Conservation (phyloP, 2,113 vertebrate species). For the Fulica atra region DNA sequence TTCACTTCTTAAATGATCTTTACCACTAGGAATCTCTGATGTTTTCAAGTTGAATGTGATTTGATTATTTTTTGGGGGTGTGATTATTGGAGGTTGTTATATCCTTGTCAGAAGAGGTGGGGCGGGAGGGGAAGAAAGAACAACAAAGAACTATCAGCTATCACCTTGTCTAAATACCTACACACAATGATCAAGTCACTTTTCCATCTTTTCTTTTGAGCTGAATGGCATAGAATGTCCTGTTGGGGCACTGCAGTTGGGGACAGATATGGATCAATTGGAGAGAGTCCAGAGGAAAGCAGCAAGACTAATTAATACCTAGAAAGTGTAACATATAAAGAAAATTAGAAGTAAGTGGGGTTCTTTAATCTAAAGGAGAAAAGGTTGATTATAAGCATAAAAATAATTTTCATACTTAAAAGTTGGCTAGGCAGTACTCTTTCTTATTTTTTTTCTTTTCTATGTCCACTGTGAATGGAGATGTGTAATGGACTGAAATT, state of each 20-base stretch:
- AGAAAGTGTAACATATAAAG: slow-evolving; percentile 54
- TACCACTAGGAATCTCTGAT: background rate
- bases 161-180: slow-evolving; percentile 12
- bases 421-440: background rate
- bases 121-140: background rate
- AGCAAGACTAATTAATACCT: slow-evolving; percentile 52
- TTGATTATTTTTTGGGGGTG: background rate
- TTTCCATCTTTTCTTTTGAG: slow-evolving; percentile 59
- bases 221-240: slow-evolving; percentile 43
- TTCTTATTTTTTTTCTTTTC: background rate
- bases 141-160: background rate
- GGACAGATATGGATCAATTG: slow-evolving; percentile 58
- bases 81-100: background rate
- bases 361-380: slow-evolving; percentile 53
- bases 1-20: background rate
- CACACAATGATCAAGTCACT: slow-evolving; percentile 23
- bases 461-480: background rate
- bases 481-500: background rate
- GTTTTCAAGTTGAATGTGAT: background rate
- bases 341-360: slow-evolving; percentile 63
- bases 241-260: slow-evolving; percentile 56
- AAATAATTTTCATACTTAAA: background rate
- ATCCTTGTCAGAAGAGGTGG: background rate
- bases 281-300: slow-evolving; percentile 51
- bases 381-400: background rate